Evolutionary conservation across 1,140 invertebrate genomes (phyloP), one percentile per base, ranked within the genome.

Genomic region (Lethocerus indicus): DNA sequence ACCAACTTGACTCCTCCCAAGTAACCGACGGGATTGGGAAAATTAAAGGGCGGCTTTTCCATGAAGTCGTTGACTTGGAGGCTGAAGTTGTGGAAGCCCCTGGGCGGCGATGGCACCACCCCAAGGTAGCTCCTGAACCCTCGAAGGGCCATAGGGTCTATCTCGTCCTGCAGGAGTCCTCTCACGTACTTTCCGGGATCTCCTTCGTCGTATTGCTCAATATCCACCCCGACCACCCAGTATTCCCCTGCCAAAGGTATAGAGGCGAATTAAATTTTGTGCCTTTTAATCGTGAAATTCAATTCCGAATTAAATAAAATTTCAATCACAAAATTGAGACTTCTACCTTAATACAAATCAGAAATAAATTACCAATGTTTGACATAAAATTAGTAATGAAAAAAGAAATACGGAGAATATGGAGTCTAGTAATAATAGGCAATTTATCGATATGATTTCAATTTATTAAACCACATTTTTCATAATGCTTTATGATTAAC

Each of bases 211-310:
- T 89, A 91, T 55, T 87, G 82, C 59, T 89, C 84, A 2, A 87
- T 78, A 58, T 93, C 87, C 3, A 96, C 81, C 13, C 88, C 90
- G 20, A 94, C 78, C 3, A 91, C 84, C 56, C 84, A 84, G 62
- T 94, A 93, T 61, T 92, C 81, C 0, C 87, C 85, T 79, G 66
- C 47, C 59, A 53, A 63, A 58, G 57, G n/a, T n/a, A n/a, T n/a
- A n/a, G n/a, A n/a, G n/a, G n/a, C n/a, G n/a, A n/a, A n/a, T n/a
- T n/a, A n/a, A n/a, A n/a, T n/a, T n/a, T n/a, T n/a, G n/a, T n/a
- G n/a, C n/a, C n/a, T n/a, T n/a, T n/a, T n/a, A n/a, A n/a, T n/a
- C n/a, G n/a, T n/a, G n/a, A n/a, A n/a, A n/a, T n/a, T n/a, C n/a
- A n/a, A n/a, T n/a, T n/a, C n/a, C n/a, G n/a, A n/a, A n/a, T n/a